Percentiles rank a stretch among this genome's conserved stretches.
phyloP scores from a whole-genome alignment of 2,888 invertebrate species.

The Busseola fusca region DNA sequence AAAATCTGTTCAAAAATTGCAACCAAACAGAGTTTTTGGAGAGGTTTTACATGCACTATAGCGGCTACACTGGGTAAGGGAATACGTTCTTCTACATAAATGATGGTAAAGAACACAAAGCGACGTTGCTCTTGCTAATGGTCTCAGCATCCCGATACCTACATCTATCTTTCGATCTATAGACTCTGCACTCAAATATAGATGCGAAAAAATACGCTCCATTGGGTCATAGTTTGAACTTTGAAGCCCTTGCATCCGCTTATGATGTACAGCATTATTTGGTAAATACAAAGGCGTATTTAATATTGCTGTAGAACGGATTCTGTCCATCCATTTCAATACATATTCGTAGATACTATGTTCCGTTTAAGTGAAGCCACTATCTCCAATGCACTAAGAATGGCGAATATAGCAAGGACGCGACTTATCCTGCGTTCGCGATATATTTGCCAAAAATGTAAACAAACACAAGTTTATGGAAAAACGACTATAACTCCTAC shows the following conservation, averaged over 20 bases:
- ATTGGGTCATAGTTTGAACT: background rate
- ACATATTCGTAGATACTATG: background rate
- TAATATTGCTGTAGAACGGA: background rate
- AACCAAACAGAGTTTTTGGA: background rate
- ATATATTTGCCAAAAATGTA: too few species aligned
- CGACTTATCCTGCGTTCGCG: too few species aligned
- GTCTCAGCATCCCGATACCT: too few species aligned
- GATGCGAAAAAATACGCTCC: constrained; percentile 25
- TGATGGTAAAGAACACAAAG: constrained; percentile 25
- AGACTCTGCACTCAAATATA: background rate
- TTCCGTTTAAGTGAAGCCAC: background rate
- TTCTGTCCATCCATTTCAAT: background rate
- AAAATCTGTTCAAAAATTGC: background rate
- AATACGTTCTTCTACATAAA: constrained; percentile 30
- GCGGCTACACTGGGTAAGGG: background rate
- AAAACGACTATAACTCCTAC: too few species aligned
- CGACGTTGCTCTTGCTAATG: constrained; percentile 35
- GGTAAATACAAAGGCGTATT: background rate
- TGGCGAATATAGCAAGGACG: background rate
- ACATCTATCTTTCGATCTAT: constrained; percentile 7
- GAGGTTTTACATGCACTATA: background rate
- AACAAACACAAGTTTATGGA: too few species aligned
- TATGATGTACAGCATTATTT: background rate
- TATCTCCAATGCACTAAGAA: background rate
- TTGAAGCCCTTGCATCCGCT: constrained; percentile 8